phyloP scores from a whole-genome alignment of 2,113 vertebrate genomes.

The Stegastes partitus region DNA sequence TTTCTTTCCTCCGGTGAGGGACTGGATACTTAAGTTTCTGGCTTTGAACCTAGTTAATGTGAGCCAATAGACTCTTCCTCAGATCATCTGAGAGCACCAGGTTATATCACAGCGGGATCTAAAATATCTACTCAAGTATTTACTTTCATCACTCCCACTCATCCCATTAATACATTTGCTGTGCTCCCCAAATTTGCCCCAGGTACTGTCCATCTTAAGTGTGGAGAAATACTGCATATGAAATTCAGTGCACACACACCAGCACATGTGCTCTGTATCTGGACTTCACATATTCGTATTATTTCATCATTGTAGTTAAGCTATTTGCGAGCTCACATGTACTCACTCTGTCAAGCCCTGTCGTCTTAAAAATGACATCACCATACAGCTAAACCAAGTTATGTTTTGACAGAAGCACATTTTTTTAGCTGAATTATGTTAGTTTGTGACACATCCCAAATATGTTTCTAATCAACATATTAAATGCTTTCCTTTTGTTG shows the following conservation, averaged over 20 bases:
- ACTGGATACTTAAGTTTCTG: background rate
- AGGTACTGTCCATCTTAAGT: background rate
- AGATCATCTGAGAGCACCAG: slow-evolving; percentile 17
- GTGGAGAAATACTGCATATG: background rate
- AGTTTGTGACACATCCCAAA: no score
- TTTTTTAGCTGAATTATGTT: no score
- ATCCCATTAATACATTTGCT: slow-evolving; percentile 10
- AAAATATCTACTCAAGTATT: slow-evolving; percentile 25
- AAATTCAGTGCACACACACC: background rate
- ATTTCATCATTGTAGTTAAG: background rate
- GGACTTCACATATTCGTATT: background rate
- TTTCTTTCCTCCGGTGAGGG: no score
- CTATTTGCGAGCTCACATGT: slow-evolving; percentile 5
- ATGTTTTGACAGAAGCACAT: background rate
- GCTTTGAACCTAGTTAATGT: background rate
- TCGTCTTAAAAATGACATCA: no score
- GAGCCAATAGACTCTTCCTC: background rate
- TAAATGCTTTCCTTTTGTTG: no score
- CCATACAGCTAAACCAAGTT: background rate
- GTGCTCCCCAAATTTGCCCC: background rate
- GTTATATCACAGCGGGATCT: slow-evolving; percentile 26
- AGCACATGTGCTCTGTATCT: background rate
- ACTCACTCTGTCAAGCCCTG: background rate
- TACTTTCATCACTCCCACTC: slow-evolving; percentile 11
- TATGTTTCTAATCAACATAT: no score